Percentiles rank a stretch among this genome's conserved stretches.
These are phyloP conservation scores for Rana temporaria DNA, from an alignment of 2,113 vertebrate species.

Conservation along the genomic window DNA sequence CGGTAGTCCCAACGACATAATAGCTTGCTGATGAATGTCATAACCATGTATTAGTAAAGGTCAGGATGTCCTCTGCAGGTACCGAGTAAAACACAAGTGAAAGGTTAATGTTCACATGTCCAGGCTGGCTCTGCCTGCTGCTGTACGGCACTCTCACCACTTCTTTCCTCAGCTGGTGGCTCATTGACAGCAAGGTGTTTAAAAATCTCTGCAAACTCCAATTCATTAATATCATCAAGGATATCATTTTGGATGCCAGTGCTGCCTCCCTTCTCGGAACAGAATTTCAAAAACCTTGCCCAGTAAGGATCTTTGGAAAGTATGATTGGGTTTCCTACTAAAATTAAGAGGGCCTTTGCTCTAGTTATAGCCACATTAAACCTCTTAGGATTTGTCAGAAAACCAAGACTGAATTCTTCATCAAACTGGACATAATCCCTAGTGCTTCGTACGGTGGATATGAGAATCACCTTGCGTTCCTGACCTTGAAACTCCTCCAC, in stretches of 20 bases:
- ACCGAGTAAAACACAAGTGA: too few species aligned
- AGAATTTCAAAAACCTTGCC: slow-evolving; percentile 84
- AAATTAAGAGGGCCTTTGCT: slow-evolving; percentile 88
- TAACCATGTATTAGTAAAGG: too few species aligned
- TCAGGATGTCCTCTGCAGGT: too few species aligned
- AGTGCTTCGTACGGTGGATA: slow-evolving; percentile 90
- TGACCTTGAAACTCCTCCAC: slow-evolving; percentile 98
- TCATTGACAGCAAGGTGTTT: slow-evolving; percentile 56
- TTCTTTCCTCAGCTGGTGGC: slow-evolving; percentile 42
- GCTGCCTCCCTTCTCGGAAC: slow-evolving; percentile 72
- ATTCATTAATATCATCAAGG: slow-evolving; percentile 41
- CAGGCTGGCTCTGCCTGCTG: slow-evolving; percentile 69
- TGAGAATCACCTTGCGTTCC: slow-evolving; percentile 86
- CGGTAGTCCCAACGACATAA: too few species aligned
- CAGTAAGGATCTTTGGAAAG: slow-evolving; percentile 80
- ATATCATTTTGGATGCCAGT: slow-evolving; percentile 67
- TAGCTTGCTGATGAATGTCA: too few species aligned
- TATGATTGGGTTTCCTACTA: slow-evolving; percentile 88
- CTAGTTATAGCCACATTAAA: slow-evolving; percentile 94
- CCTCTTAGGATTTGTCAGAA: slow-evolving; percentile 92
- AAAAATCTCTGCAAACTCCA: slow-evolving; percentile 50
- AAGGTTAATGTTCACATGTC: slow-evolving; percentile 67
- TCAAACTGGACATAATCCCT: slow-evolving; percentile 71
- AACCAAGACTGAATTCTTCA: slow-evolving; percentile 84
- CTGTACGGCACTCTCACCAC: slow-evolving; percentile 64